These are phyloP conservation scores for Apostichopus leukothele DNA, from an alignment of 53 echinoderm and acorn worm genomes.

Conservation along the genomic window DNA sequence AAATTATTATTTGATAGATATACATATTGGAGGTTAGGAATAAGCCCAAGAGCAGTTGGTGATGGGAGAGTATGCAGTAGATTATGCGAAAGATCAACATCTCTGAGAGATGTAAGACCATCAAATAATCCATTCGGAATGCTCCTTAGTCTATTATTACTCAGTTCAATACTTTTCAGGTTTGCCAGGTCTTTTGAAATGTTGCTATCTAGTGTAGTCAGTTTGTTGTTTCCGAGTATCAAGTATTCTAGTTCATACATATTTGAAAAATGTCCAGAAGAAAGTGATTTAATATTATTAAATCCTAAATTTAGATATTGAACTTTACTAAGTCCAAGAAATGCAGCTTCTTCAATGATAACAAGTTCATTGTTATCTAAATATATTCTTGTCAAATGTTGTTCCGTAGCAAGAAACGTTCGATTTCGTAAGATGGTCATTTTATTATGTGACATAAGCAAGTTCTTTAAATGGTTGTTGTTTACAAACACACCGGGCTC, in stretches of 20 bases:
- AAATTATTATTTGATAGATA: neutral
- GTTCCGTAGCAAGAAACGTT: conserved; percentile 5
- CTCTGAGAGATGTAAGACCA: neutral
- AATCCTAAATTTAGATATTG: conserved; percentile 9
- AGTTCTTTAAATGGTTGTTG: neutral
- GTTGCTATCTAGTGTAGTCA: neutral
- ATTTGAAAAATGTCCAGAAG: too few relatives aligned
- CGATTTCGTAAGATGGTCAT: neutral
- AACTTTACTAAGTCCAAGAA: neutral
- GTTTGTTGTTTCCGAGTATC: neutral
- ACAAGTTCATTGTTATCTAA: neutral
- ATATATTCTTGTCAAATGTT: neutral
- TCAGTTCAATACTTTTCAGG: neutral
- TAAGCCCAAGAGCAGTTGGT: neutral
- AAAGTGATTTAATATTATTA: neutral
- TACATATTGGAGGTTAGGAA: neutral
- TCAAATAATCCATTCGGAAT: neutral
- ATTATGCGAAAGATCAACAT: neutral
- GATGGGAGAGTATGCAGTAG: neutral
- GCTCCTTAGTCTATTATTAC: neutral
- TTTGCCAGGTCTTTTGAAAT: neutral
- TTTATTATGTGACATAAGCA: neutral
- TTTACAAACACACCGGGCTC: neutral
- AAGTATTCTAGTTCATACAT: neutral
- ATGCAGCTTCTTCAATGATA: neutral